Percentiles rank a stretch among this genome's conserved stretches.
Conservation (phyloP, 1,140 invertebrate species). For the Dreissena rostriformis region DNA sequence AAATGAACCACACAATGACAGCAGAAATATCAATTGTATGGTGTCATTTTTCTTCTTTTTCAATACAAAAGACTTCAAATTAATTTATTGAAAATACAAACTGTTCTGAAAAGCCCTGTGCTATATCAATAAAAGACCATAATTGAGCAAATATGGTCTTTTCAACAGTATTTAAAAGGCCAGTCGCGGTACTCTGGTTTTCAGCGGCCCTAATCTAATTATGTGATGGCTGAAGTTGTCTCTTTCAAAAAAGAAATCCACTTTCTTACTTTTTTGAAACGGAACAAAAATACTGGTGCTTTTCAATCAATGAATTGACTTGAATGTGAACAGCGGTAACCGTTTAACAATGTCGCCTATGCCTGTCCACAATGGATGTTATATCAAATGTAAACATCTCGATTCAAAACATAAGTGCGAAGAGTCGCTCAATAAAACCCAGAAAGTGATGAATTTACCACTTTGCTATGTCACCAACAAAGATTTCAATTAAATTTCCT, state of each 20-base stretch:
- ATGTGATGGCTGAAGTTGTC: constrained; percentile 35
- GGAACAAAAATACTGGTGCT: not conserved
- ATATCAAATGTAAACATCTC: not conserved
- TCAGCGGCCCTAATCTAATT: constrained; percentile 52
- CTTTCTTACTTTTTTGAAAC: constrained; percentile 47
- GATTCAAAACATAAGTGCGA: constrained; percentile 40
- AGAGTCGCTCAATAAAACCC: constrained; percentile 54
- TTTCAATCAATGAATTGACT: constrained; percentile 39
- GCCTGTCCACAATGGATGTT: constrained; percentile 34
- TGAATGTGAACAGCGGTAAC: not conserved
- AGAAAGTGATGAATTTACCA: constrained; percentile 51
- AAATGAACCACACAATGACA: not conserved
- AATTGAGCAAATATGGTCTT: constrained; percentile 51
- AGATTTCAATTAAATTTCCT: constrained; percentile 15
- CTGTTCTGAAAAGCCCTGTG: constrained; percentile 24
- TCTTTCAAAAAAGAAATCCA: constrained; percentile 41
- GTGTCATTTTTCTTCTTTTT: too few species aligned
- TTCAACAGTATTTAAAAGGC: constrained; percentile 25
- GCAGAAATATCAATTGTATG: constrained; percentile 31
- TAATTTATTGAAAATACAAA: constrained; percentile 44
- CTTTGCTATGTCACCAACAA: constrained; percentile 22
- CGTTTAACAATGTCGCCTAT: not conserved
- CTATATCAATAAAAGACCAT: constrained; percentile 55
- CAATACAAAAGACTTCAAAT: constrained; percentile 12
- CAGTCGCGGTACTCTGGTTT: constrained; percentile 23